Conservation (phyloP, 2,888 invertebrate species). For the Ornithoptera priamus region DNA sequence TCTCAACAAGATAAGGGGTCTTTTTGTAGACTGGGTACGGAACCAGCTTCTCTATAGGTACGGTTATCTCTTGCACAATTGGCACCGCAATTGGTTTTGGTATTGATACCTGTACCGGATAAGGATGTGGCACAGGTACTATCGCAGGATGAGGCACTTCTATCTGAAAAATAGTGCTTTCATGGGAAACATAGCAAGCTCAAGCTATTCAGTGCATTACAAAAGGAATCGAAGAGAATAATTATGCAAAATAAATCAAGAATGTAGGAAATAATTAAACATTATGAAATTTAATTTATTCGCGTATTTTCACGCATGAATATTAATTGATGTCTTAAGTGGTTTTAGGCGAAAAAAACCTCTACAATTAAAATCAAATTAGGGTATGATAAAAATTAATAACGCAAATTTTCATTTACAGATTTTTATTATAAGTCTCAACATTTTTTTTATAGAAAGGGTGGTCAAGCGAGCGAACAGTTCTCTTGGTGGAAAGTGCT, state of each 20-base stretch:
- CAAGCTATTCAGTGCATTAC: conserved; percentile 29
- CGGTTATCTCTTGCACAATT: conserved; percentile 80
- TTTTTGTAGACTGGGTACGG: conserved; percentile 86
- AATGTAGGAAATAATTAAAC: conserved; percentile 15
- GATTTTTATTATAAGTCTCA: too few relatives aligned
- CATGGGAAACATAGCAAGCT: conserved; percentile 30
- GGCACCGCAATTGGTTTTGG: conserved; percentile 85
- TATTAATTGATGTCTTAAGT: conserved; percentile 5
- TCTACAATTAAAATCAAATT: too few relatives aligned
- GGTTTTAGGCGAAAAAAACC: too few relatives aligned
- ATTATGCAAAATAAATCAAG: conserved; percentile 10
- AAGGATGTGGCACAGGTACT: conserved; percentile 87
- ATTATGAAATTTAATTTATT: neutral
- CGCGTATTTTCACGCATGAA: conserved; percentile 18
- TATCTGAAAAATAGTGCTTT: conserved; percentile 73
- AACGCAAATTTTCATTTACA: too few relatives aligned
- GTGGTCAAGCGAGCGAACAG: too few relatives aligned
- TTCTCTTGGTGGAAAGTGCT: too few relatives aligned
- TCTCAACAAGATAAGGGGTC: conserved; percentile 86
- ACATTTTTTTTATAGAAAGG: too few relatives aligned
- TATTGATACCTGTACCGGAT: conserved; percentile 86
- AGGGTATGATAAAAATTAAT: too few relatives aligned
- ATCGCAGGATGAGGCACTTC: conserved; percentile 87
- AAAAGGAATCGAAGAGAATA: conserved; percentile 8
- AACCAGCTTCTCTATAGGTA: conserved; percentile 81